Conservation (phyloP, 2,888 invertebrate species). For the Sminthurides aquaticus region DNA sequence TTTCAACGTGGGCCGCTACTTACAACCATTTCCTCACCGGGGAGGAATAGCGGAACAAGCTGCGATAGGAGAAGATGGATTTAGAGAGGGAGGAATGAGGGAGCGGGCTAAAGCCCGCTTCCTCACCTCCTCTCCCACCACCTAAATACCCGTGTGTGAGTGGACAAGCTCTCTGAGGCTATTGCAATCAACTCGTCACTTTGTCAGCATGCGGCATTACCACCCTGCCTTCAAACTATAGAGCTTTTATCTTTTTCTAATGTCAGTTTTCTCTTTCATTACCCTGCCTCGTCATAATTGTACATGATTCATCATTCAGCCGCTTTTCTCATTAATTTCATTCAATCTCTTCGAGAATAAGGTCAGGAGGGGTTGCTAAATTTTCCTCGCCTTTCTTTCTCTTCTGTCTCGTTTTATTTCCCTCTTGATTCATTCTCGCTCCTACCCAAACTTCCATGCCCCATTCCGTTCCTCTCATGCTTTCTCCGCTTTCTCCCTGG, state of each 20-base stretch:
- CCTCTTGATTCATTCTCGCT: too few species aligned
- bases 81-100: neutral
- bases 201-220: neutral
- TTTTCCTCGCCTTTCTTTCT: too few species aligned
- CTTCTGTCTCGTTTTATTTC: too few species aligned
- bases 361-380: too few species aligned
- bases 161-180: neutral
- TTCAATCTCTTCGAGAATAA: neutral
- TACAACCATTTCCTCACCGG: too few species aligned
- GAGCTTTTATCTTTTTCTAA: neutral
- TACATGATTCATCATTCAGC: neutral
- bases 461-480: too few species aligned
- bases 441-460: too few species aligned
- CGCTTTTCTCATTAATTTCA: neutral
- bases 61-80: too few species aligned
- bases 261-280: neutral
- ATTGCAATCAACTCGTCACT: neutral
- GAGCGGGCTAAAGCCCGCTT: neutral
- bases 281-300: neutral
- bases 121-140: neutral
- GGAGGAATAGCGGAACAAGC: too few species aligned
- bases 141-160: too few species aligned
- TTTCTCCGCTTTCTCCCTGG: too few species aligned
- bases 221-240: too few species aligned
- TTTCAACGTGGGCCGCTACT: neutral